These are phyloP conservation scores for Cepaea nemoralis DNA, from an alignment of 1,140 invertebrate species.

Conservation along the genomic window DNA sequence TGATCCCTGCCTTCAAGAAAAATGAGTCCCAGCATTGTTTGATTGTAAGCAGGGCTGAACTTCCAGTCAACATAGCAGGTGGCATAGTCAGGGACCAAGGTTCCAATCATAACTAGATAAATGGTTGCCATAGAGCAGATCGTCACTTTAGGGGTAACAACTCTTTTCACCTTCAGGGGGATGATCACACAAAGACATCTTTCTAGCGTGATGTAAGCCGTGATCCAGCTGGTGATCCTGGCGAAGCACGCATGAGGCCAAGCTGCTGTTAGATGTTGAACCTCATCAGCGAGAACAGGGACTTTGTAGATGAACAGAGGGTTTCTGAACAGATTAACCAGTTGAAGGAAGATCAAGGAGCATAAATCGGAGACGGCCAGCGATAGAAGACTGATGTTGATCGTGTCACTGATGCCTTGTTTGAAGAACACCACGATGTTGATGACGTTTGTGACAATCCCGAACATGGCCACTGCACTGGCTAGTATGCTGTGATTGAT, in stretches of 20 bases:
- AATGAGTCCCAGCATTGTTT: constrained; percentile 1
- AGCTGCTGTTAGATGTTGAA: not conserved
- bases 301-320: constrained; percentile 1
- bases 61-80: constrained; percentile 1
- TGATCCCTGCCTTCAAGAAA: not conserved
- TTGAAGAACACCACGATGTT: constrained; percentile 7
- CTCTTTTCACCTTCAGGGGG: constrained; percentile 15
- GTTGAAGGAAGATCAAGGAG: not conserved
- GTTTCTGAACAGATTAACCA: not conserved
- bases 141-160: not conserved
- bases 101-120: not conserved
- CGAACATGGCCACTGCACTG: not conserved
- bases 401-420: not conserved
- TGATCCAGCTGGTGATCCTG: constrained; percentile 23
- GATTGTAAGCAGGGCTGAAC: not conserved
- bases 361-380: not conserved
- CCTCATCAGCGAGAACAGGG: not conserved
- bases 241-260: not conserved
- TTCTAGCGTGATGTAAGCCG: constrained; percentile 14
- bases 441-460: not conserved
- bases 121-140: not conserved
- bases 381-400: not conserved
- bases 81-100: not conserved
- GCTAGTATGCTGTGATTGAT: not conserved
- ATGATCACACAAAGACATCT: constrained; percentile 24